Evolutionary conservation across 2,888 invertebrate species (phyloP).

Genomic region (Pachliopta kotzebuea): DNA sequence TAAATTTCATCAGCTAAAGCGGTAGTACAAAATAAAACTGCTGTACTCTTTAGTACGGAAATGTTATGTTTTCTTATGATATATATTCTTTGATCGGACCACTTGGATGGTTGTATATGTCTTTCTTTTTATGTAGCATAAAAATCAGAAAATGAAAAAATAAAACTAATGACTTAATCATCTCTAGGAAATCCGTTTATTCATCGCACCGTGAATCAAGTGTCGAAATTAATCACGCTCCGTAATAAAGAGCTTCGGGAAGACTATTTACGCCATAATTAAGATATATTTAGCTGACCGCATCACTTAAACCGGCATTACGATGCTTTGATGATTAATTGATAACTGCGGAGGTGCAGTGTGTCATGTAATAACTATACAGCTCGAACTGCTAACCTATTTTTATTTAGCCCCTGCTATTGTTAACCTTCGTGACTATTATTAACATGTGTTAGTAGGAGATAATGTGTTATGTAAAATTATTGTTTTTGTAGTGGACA

Average conservation of each 20-base stretch:
- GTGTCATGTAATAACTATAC: constrained; percentile 9
- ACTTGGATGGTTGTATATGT: not conserved
- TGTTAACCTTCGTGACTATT: constrained; percentile 28
- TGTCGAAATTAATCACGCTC: not conserved
- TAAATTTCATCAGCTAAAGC: too few relatives aligned
- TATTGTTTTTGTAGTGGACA: not conserved
- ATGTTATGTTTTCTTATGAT: too few relatives aligned
- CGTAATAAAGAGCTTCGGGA: constrained; percentile 7
- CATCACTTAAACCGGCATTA: constrained; percentile 4
- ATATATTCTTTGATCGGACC: not conserved
- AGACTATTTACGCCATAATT: constrained; percentile 17
- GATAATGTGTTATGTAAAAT: constrained; percentile 11
- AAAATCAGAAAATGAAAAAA: not conserved
- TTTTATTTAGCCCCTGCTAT: constrained; percentile 21
- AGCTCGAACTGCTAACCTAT: constrained; percentile 11
- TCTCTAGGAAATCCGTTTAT: not conserved
- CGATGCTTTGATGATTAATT: constrained; percentile 17
- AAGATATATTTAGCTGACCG: constrained; percentile 11
- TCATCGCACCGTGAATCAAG: constrained; percentile 10
- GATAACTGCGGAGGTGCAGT: constrained; percentile 20
- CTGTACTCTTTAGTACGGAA: too few relatives aligned
- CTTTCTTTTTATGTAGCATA: not conserved
- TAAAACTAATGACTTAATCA: not conserved
- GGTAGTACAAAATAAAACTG: too few relatives aligned
- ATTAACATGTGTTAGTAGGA: constrained; percentile 21